These are phyloP conservation scores for Oceanites oceanicus DNA, from an alignment of 2,113 vertebrate genomes.

Conservation along the genomic window DNA sequence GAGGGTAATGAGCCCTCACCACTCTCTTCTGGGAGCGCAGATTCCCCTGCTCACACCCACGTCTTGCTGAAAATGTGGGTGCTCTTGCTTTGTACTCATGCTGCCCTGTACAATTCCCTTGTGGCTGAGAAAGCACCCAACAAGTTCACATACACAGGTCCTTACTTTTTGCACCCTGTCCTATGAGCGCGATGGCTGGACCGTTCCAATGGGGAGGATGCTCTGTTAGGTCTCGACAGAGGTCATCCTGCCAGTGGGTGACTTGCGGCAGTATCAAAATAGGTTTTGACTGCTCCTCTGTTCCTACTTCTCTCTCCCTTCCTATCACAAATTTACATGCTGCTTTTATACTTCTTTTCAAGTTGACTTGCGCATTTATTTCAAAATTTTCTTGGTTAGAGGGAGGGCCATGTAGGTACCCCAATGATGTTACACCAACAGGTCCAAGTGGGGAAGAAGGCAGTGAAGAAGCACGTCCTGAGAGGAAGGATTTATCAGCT, in stretches of 20 bases:
- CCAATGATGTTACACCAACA: not conserved
- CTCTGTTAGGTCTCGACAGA: not conserved
- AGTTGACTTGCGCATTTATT: not conserved
- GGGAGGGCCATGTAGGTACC: not conserved
- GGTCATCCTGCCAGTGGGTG: not conserved
- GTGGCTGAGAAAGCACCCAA: not conserved
- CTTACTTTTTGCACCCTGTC: not conserved
- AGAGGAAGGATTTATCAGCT: not conserved
- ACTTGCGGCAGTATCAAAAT: not conserved
- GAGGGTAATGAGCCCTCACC: fast-evolving
- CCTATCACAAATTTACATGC: not conserved
- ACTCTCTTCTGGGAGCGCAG: not conserved
- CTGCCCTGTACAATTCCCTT: not conserved
- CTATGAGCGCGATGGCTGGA: fast-evolving
- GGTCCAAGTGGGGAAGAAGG: not conserved
- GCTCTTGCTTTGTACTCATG: not conserved
- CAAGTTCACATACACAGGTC: not conserved
- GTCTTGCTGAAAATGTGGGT: not conserved
- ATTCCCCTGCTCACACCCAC: not conserved
- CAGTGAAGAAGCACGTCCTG: not conserved
- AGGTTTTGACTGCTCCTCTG: not conserved
- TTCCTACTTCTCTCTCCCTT: not conserved
- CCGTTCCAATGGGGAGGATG: fast-evolving
- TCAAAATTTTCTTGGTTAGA: not conserved
- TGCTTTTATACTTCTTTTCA: not conserved